phyloP scores from a whole-genome alignment of 1,140 invertebrate genomes.

The Chionoecetes opilio region DNA sequence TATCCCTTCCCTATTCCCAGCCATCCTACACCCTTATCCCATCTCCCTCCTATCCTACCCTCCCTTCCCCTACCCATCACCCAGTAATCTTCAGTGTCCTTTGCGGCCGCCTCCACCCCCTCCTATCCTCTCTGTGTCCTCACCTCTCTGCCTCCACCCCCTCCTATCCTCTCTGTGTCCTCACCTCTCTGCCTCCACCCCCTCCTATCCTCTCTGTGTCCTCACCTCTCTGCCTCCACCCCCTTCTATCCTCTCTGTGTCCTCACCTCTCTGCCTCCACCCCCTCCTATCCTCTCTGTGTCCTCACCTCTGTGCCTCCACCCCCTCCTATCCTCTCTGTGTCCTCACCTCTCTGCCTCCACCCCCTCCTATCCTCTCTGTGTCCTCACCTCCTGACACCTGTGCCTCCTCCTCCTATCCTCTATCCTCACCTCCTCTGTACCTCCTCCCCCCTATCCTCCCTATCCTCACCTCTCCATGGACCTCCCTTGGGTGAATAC shows the following conservation, averaged over 20 bases:
- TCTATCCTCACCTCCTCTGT: background rate
- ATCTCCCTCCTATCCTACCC: background rate
- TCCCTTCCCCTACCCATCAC: background rate
- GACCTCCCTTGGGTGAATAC: too few relatives aligned
- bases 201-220: background rate
- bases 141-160: background rate
- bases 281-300: background rate
- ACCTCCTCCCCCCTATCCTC: background rate
- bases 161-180: background rate
- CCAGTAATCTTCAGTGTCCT: slow-evolving; percentile 1
- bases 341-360: background rate
- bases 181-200: background rate
- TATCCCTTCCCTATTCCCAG: background rate
- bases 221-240: background rate
- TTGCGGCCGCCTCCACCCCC: background rate
- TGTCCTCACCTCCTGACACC: too few relatives aligned
- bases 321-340: background rate
- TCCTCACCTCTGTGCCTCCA: background rate
- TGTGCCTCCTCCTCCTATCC: background rate
- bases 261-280: background rate
- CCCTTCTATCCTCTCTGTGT: background rate
- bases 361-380: background rate
- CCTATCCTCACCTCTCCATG: too few relatives aligned
- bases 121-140: background rate
- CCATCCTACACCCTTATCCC: background rate